These are phyloP conservation scores for Elmis aenea DNA, from an alignment of 2,888 invertebrate species.

Conservation along the genomic window DNA sequence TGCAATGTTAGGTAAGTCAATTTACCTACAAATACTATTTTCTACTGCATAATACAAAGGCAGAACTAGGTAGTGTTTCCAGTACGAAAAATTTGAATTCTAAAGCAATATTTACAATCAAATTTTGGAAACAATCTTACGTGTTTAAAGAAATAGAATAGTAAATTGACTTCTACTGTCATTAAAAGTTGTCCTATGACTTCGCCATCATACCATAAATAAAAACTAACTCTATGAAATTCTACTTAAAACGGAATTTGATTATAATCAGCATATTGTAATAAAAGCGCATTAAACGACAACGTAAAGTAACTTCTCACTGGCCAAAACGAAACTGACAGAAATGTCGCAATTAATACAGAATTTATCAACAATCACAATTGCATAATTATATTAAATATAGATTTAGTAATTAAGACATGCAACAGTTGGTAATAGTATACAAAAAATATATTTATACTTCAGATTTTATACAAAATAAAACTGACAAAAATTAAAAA, in stretches of 20 bases:
- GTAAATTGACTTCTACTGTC: slow-evolving; percentile 37
- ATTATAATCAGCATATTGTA: neutral
- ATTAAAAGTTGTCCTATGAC: slow-evolving; percentile 30
- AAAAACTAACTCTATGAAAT: neutral
- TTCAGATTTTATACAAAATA: slow-evolving; percentile 26
- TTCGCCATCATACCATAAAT: slow-evolving; percentile 24
- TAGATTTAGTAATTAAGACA: no score
- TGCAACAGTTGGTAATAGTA: no score
- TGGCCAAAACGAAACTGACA: slow-evolving; percentile 1
- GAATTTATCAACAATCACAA: no score
- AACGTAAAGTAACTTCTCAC: no score
- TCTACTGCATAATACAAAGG: slow-evolving; percentile 34
- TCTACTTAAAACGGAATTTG: neutral
- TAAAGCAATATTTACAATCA: slow-evolving; percentile 39
- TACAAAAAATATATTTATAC: no score
- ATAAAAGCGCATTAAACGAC: no score
- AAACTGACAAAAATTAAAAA: slow-evolving; percentile 20
- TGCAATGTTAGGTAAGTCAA: slow-evolving; percentile 37
- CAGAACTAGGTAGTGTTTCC: slow-evolving; percentile 39
- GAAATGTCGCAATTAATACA: no score
- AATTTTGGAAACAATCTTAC: neutral
- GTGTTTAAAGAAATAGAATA: slow-evolving; percentile 11
- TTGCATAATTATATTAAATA: no score
- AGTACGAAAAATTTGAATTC: slow-evolving; percentile 36
- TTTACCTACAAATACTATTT: slow-evolving; percentile 32